Percentiles rank a stretch among this genome's conserved stretches.
phyloP scores from a whole-genome alignment of 2,888 invertebrate genomes.

The Hypselothyrea guttata region DNA sequence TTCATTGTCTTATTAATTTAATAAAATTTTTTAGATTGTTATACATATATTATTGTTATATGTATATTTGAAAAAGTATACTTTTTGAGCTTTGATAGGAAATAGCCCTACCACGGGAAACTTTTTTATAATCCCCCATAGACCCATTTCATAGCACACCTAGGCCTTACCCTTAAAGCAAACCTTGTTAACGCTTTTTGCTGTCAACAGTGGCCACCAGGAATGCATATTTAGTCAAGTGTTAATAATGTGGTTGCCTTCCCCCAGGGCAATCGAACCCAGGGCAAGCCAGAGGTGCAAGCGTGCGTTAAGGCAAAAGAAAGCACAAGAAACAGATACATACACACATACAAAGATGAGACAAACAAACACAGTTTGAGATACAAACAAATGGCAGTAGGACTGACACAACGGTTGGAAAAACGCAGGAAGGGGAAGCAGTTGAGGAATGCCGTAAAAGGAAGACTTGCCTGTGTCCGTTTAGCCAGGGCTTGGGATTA shows the following conservation, averaged over 20 bases:
- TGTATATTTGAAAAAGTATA: too few species aligned
- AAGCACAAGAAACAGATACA: conserved; percentile 29
- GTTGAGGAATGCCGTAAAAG: conserved; percentile 12
- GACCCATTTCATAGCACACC: not conserved
- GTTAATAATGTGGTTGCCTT: conserved; percentile 81
- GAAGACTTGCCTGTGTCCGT: conserved; percentile 64
- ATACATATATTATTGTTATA: too few species aligned
- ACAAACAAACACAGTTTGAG: conserved; percentile 46
- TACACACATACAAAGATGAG: conserved; percentile 47
- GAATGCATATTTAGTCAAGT: conserved; percentile 82
- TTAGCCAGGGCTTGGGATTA: conserved; percentile 37
- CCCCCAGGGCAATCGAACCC: conserved; percentile 42
- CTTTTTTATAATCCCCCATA: not conserved
- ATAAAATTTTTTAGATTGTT: too few species aligned
- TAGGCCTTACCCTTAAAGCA: conserved; percentile 35
- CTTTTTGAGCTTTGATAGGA: not conserved
- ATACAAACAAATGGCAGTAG: conserved; percentile 29
- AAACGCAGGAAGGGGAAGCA: conserved; percentile 8
- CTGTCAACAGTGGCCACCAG: conserved; percentile 65
- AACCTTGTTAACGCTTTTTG: conserved; percentile 66
- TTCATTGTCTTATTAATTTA: too few species aligned
- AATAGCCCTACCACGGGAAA: too few species aligned
- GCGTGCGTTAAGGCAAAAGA: conserved; percentile 67
- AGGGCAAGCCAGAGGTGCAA: conserved; percentile 59
- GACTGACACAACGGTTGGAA: conserved; percentile 20